Evolutionary conservation across 2,797 vertebrate species (phyloP).

Genomic region (Perodicticus potto): DNA sequence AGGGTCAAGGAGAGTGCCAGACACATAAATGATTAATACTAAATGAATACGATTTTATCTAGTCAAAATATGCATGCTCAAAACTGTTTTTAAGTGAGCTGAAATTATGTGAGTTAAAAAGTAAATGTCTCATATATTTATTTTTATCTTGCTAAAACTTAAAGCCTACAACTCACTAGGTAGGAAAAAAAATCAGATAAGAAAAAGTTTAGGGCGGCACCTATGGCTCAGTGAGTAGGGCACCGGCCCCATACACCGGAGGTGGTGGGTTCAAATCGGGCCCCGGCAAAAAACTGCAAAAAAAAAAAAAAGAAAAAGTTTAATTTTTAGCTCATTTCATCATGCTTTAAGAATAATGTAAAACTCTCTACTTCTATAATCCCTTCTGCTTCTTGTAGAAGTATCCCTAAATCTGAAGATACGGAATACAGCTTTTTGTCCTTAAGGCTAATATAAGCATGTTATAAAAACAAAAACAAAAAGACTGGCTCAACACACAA

Average conservation of each 20-base stretch:
- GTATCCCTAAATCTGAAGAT: constrained; percentile 17
- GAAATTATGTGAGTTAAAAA: constrained; percentile 30
- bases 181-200: background rate
- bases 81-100: constrained; percentile 42
- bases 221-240: too few relatives aligned
- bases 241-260: too few relatives aligned
- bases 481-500: constrained; percentile 49
- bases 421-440: background rate
- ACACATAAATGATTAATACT: constrained; percentile 51
- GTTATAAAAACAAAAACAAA: constrained; percentile 55
- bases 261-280: too few relatives aligned
- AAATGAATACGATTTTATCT: constrained; percentile 39
- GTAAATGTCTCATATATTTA: constrained; percentile 2
- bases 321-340: constrained; percentile 37
- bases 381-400: constrained; percentile 19
- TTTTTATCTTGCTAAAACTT: constrained; percentile 50
- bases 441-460: background rate
- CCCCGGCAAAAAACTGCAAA: background rate
- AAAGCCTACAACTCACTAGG: constrained; percentile 33
- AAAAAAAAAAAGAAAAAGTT: constrained; percentile 22
- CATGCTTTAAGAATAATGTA: constrained; percentile 49
- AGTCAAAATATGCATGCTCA: background rate
- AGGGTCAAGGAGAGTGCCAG: constrained; percentile 22
- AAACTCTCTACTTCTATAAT: background rate
- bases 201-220: background rate